These are phyloP conservation scores for Benitochromis conjunctus DNA, from an alignment of 2,113 vertebrate species.

Conservation along the genomic window DNA sequence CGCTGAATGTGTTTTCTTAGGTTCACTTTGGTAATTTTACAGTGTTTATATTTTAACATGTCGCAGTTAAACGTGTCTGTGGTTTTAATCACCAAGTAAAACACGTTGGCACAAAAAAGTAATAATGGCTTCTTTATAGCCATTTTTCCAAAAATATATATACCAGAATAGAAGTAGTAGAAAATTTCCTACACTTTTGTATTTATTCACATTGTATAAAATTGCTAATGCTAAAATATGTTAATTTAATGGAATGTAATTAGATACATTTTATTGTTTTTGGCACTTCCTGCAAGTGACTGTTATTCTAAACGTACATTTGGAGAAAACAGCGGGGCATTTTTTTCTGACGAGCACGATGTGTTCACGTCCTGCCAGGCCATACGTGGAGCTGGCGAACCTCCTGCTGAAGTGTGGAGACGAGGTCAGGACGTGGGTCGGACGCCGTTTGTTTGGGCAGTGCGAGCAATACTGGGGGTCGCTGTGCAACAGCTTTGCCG, in stretches of 20 bases:
- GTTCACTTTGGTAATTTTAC: not conserved
- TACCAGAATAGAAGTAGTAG: no score
- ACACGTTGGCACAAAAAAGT: not conserved
- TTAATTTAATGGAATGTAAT: no score
- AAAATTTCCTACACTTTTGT: no score
- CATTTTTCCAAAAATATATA: not conserved
- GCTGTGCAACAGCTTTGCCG: constrained; percentile 83
- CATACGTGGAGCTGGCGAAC: constrained; percentile 91
- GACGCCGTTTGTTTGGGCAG: constrained; percentile 79
- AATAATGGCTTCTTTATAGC: not conserved
- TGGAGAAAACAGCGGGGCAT: not conserved
- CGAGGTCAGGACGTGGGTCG: constrained; percentile 81
- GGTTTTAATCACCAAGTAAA: not conserved
- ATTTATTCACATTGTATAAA: no score
- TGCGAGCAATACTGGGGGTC: constrained; percentile 90
- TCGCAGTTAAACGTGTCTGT: not conserved
- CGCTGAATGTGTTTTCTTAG: not conserved
- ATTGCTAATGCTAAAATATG: no score
- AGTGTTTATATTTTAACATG: not conserved
- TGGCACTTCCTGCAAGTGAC: not conserved
- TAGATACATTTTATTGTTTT: not conserved
- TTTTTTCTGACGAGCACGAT: not conserved
- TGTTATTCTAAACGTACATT: not conserved
- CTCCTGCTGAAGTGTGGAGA: constrained; percentile 88
- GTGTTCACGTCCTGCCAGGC: constrained; percentile 61